Evolutionary conservation across 2,888 invertebrate genomes (phyloP).

Genomic region (Lycocerus yunnanus): DNA sequence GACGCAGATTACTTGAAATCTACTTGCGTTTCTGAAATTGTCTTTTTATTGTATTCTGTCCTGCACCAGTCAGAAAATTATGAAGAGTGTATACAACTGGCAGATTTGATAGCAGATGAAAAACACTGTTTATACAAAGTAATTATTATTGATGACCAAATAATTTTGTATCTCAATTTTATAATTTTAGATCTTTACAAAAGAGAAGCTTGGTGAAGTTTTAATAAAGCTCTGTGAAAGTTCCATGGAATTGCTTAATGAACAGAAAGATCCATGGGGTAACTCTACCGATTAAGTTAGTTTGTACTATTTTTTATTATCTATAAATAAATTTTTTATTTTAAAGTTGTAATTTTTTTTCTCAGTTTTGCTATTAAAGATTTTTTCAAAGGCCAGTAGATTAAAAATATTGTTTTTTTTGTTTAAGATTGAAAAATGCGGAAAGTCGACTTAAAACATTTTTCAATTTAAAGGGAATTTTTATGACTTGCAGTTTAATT

Average conservation of each 20-base stretch:
- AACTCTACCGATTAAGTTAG: conserved; percentile 47
- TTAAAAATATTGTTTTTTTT: too few species aligned
- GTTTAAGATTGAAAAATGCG: too few species aligned
- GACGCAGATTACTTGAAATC: conserved; percentile 68
- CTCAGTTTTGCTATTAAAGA: too few species aligned
- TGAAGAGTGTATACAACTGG: conserved; percentile 77
- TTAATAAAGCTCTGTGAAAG: conserved; percentile 79
- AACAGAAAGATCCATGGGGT: conserved; percentile 84
- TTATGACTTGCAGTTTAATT: too few species aligned
- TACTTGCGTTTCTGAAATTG: conserved; percentile 83
- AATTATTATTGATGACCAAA: conserved; percentile 24
- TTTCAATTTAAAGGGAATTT: too few species aligned
- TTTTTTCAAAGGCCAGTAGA: too few species aligned
- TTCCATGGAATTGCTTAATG: conserved; percentile 74
- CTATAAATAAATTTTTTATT: neutral
- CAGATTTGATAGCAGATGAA: conserved; percentile 80
- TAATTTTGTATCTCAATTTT: conserved; percentile 5
- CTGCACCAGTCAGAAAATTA: conserved; percentile 76
- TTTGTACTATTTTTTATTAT: neutral
- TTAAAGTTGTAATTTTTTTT: neutral
- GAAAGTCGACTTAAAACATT: too few species aligned
- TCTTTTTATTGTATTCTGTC: conserved; percentile 77
- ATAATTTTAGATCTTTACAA: conserved; percentile 67
- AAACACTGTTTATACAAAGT: conserved; percentile 80
- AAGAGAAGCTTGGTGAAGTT: conserved; percentile 76